A percentile compares a stretch with the other conserved stretches of the same genome.
These are phyloP conservation scores for Actinopyga echinites DNA, from an alignment of 53 echinoderm and acorn worm species.

Conservation along the genomic window DNA sequence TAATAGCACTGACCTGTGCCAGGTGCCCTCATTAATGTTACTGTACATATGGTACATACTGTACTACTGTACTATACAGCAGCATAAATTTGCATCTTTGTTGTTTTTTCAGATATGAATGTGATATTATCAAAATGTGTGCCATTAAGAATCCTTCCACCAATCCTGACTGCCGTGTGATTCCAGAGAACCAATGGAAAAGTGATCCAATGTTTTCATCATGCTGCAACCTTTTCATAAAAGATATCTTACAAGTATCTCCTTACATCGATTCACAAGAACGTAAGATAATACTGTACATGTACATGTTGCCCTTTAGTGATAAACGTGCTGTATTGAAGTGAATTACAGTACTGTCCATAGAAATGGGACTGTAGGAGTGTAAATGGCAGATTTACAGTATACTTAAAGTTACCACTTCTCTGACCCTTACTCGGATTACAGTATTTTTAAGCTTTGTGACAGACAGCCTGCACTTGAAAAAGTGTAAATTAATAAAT, in stretches of 20 bases:
- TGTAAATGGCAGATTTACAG: no score
- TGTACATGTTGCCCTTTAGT: not conserved
- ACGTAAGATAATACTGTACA: not conserved
- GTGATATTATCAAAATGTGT: not conserved
- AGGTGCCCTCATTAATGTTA: no score
- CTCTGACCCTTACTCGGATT: no score
- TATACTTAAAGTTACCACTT: no score
- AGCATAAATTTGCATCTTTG: no score
- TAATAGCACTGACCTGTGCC: no score
- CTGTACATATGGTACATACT: no score
- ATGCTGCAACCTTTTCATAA: slow-evolving; percentile 28
- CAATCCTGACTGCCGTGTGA: not conserved
- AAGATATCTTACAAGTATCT: not conserved
- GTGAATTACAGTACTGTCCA: not conserved
- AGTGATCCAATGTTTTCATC: slow-evolving; percentile 19
- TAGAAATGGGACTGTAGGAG: no score
- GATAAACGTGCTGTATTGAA: not conserved
- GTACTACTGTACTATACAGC: no score
- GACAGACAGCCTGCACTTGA: no score
- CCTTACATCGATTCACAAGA: slow-evolving; percentile 1
- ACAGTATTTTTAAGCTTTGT: no score
- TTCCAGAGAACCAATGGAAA: slow-evolving; percentile 8
- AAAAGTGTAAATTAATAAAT: no score
- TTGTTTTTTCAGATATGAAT: not conserved
- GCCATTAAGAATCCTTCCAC: not conserved